phyloP scores from a whole-genome alignment of 2,888 invertebrate genomes.

The Yponomeuta plumbellus region DNA sequence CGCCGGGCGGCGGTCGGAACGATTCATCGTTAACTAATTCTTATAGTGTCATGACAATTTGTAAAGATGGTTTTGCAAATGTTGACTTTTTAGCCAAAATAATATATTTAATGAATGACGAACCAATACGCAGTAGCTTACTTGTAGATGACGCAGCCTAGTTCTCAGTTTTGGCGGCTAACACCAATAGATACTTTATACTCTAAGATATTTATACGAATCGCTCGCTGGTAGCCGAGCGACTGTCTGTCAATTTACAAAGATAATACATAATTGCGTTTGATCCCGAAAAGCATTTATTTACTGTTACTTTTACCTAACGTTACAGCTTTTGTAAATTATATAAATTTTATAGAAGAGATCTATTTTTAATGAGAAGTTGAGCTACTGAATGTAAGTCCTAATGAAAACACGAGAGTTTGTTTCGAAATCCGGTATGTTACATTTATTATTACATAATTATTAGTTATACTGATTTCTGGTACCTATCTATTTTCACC shows the following conservation, averaged over 20 bases:
- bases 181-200: conserved; percentile 73
- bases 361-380: conserved; percentile 75
- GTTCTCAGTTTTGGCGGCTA: conserved; percentile 70
- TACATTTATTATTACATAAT: conserved; percentile 48
- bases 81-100: conserved; percentile 75
- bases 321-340: conserved; percentile 72
- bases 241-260: conserved; percentile 73
- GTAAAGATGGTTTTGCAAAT: conserved; percentile 72
- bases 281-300: conserved; percentile 71
- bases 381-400: conserved; percentile 61
- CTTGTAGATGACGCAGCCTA: conserved; percentile 71
- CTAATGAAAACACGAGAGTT: conserved; percentile 53
- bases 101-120: conserved; percentile 70
- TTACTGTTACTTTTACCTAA: conserved; percentile 64
- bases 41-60: conserved; percentile 74
- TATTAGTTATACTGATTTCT: conserved; percentile 29
- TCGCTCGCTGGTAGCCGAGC: conserved; percentile 63
- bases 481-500: conserved; percentile 79
- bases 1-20: conserved; percentile 41
- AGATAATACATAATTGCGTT: conserved; percentile 57
- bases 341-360: conserved; percentile 76
- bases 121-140: conserved; percentile 76
- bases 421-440: conserved; percentile 61
- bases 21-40: conserved; percentile 71
- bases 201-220: conserved; percentile 71